Evolutionary conservation across 2,113 vertebrate genomes (phyloP).

Genomic region (Corythaixoides concolor): DNA sequence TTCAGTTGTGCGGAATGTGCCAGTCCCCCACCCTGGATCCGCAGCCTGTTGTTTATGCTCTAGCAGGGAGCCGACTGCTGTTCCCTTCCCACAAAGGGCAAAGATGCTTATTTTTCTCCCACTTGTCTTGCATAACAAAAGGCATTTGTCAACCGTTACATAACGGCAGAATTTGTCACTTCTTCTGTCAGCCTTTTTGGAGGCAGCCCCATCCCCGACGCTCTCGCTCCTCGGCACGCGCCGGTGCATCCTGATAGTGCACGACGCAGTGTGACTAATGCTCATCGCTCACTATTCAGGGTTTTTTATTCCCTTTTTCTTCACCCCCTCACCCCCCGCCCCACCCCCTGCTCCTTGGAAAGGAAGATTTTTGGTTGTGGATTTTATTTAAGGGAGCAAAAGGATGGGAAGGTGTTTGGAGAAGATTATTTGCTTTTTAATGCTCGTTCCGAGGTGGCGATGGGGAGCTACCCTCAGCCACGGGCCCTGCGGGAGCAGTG

Average conservation of each 20-base stretch:
- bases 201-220: background rate
- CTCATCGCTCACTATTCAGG: background rate
- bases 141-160: constrained; percentile 42
- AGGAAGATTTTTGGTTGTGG: background rate
- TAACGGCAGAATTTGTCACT: background rate
- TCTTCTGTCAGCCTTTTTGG: background rate
- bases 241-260: rapidly evolving
- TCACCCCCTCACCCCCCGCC: too few relatives aligned
- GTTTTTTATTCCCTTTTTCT: rapidly evolving
- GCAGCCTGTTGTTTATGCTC: constrained; percentile 29
- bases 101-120: constrained; percentile 51
- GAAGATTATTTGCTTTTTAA: background rate
- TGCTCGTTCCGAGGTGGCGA: background rate
- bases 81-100: constrained; percentile 30
- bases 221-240: background rate
- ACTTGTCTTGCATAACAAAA: constrained; percentile 60
- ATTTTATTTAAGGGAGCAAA: background rate
- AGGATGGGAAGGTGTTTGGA: background rate
- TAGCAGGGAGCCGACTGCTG: constrained; percentile 1
- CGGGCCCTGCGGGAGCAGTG: rapidly evolving
- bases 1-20: background rate
- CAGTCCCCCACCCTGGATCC: background rate
- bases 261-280: background rate
- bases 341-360: too few relatives aligned
- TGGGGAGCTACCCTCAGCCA: background rate